These are phyloP conservation scores for Camelus dromedarius DNA, from an alignment of 2,113 vertebrate genomes.

Conservation along the genomic window DNA sequence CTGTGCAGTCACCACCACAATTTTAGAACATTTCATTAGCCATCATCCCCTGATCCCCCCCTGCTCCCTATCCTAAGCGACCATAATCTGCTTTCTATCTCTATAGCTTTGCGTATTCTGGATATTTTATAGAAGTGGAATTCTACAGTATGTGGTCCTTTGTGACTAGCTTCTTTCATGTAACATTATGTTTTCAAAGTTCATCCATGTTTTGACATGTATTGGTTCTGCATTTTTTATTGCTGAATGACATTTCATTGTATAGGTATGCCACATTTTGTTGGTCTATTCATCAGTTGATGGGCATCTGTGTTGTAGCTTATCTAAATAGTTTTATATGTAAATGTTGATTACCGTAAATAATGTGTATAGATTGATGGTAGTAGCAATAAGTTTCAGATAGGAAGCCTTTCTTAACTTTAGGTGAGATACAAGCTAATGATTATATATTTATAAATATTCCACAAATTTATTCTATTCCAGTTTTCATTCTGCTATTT, in stretches of 20 bases:
- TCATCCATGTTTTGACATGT: background rate
- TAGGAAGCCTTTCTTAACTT: background rate
- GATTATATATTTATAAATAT: constrained; percentile 1
- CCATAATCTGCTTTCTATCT: background rate
- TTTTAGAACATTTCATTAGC: constrained; percentile 20
- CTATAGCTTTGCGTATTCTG: background rate
- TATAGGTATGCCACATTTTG: background rate
- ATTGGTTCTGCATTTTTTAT: background rate
- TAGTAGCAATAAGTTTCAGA: background rate
- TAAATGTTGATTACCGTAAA: background rate
- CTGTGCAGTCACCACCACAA: background rate
- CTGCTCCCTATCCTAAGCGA: background rate
- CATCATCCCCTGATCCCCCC: too few relatives aligned
- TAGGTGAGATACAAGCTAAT: background rate
- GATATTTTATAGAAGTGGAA: background rate
- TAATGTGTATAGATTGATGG: background rate
- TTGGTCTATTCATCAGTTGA: background rate
- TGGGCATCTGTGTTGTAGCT: background rate
- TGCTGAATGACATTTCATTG: constrained; percentile 1
- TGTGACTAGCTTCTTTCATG: background rate
- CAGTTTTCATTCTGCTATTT: background rate
- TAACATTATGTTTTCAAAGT: background rate
- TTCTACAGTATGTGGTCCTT: background rate
- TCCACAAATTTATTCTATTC: background rate
- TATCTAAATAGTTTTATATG: background rate